Evolutionary conservation across 2,797 vertebrate genomes (phyloP).

Genomic region (Todus mexicanus): DNA sequence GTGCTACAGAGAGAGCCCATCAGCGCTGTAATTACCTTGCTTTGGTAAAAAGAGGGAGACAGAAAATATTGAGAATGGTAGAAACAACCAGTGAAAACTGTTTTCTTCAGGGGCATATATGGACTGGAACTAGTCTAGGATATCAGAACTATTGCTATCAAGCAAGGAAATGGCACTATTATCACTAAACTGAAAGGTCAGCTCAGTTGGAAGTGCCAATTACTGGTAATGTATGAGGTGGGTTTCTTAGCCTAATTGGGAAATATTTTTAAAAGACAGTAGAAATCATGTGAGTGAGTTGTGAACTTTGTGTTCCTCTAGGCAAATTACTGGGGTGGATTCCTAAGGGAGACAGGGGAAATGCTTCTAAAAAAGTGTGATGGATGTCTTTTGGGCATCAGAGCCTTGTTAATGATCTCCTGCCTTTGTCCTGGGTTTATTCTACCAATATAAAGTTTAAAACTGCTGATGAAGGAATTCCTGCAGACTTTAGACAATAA

Average conservation of each 20-base stretch:
- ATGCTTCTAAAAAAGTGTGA: constrained; percentile 6
- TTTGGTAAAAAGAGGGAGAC: background rate
- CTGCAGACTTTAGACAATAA: background rate
- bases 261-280: constrained; percentile 27
- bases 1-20: background rate
- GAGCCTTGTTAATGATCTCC: constrained; percentile 56
- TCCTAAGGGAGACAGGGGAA: constrained; percentile 25
- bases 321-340: constrained; percentile 12
- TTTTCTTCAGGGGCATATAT: background rate
- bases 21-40: background rate
- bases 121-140: background rate
- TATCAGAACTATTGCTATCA: constrained; percentile 1
- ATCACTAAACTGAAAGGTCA: constrained; percentile 38
- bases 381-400: constrained; percentile 22
- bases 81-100: background rate
- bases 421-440: constrained; percentile 45
- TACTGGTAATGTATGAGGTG: constrained; percentile 46
- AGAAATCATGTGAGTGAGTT: background rate
- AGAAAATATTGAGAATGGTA: background rate
- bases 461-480: constrained; percentile 40
- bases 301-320: constrained; percentile 30
- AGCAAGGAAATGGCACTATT: background rate
- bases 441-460: background rate
- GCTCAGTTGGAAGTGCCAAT: constrained; percentile 62
- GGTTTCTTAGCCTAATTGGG: constrained; percentile 61